A percentile compares a stretch with the other conserved stretches of the same genome.
phyloP scores from a whole-genome alignment of 2,113 vertebrate genomes.

The Phaethornis superciliosus region DNA sequence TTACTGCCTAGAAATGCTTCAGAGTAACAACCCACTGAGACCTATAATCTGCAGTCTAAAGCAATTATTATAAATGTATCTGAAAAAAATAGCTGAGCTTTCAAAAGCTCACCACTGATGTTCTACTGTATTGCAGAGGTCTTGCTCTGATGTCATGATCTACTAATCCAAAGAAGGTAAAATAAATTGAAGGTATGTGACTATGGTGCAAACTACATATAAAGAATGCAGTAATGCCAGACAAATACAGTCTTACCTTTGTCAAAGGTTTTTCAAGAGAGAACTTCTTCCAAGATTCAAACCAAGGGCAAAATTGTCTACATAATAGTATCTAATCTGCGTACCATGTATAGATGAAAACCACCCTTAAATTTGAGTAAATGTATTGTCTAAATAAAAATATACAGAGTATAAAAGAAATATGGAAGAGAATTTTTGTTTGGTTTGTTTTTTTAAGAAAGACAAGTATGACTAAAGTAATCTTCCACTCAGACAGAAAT shows the following conservation, averaged over 20 bases:
- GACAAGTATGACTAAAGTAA: background rate
- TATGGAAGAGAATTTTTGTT: background rate
- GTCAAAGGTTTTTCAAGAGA: background rate
- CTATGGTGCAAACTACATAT: background rate
- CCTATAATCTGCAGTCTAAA: background rate
- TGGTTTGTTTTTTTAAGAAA: background rate
- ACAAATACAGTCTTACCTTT: background rate
- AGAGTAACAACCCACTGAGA: background rate
- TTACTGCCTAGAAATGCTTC: background rate
- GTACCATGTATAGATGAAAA: background rate
- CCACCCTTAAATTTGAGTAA: background rate
- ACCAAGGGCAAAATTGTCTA: background rate
- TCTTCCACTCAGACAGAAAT: background rate
- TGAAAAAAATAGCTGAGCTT: constrained; percentile 13
- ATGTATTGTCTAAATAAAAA: background rate
- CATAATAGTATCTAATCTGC: background rate
- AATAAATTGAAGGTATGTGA: background rate
- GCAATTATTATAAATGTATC: background rate
- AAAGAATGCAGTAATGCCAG: background rate
- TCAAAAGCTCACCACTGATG: background rate
- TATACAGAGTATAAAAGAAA: background rate
- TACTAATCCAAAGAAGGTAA: background rate
- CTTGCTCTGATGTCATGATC: background rate
- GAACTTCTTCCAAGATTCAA: background rate
- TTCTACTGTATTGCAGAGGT: background rate